These are phyloP conservation scores for Mionectes macconnelli DNA, from an alignment of 2,113 vertebrate species.

Conservation along the genomic window DNA sequence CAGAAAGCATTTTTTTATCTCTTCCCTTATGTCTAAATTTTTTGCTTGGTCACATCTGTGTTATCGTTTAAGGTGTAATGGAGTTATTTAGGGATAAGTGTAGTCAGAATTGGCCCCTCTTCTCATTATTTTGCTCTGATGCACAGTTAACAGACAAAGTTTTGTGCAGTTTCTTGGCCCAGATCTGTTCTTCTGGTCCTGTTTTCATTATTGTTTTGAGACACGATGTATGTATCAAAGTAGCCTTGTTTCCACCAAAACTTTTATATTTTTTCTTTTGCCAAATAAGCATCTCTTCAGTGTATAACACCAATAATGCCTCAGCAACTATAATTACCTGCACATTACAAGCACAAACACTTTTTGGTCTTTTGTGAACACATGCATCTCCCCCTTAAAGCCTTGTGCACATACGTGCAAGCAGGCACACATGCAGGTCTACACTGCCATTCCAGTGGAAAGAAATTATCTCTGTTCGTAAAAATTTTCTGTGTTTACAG, in stretches of 20 bases:
- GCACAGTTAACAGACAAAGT: neutral
- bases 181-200: neutral
- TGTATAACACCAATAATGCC: neutral
- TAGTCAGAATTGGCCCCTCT: neutral
- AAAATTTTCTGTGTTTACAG: slow-evolving; percentile 28
- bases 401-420: neutral
- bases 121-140: neutral
- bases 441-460: neutral
- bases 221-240: neutral
- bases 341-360: neutral
- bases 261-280: neutral
- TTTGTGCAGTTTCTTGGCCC: neutral
- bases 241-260: neutral
- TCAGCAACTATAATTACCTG: neutral
- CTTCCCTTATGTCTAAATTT: neutral
- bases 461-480: neutral
- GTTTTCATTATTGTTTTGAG: neutral
- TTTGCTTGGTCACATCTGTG: neutral
- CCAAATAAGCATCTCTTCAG: neutral
- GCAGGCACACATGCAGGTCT: neutral
- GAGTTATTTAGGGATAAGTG: neutral
- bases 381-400: neutral
- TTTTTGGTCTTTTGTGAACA: neutral
- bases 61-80: neutral
- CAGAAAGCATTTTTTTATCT: neutral